Conservation (phyloP, 2,888 invertebrate species). For the Acronicta alni region DNA sequence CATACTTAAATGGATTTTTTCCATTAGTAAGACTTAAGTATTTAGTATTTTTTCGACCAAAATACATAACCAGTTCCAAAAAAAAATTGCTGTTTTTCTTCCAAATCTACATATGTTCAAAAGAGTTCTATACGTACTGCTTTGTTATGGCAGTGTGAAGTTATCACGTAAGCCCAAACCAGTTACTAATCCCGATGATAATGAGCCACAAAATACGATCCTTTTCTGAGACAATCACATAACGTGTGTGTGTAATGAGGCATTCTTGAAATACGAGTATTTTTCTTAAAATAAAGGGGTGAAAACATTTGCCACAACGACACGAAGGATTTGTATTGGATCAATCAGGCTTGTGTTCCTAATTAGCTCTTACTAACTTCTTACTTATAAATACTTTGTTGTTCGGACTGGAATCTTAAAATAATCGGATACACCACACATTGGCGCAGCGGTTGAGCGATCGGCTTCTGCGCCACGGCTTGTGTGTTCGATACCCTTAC, state of each 20-base stretch:
- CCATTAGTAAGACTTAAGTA: too few species aligned
- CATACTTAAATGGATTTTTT: too few species aligned
- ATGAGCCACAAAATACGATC: neutral
- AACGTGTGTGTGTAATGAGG: constrained; percentile 18
- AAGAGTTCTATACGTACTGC: too few species aligned
- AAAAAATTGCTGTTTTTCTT: too few species aligned
- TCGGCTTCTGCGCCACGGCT: too few species aligned
- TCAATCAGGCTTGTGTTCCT: constrained; percentile 35
- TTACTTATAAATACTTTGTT: constrained; percentile 7
- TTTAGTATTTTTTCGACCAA: too few species aligned
- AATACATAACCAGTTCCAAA: too few species aligned
- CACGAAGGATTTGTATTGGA: constrained; percentile 28
- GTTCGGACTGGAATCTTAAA: neutral
- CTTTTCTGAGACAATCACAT: neutral
- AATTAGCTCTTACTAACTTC: constrained; percentile 16
- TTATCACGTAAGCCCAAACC: neutral
- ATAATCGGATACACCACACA: too few species aligned
- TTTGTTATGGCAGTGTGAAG: too few species aligned
- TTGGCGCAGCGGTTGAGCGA: too few species aligned
- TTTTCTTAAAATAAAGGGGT: constrained; percentile 13
- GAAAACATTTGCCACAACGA: constrained; percentile 22
- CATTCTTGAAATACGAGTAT: constrained; percentile 2
- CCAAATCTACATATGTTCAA: too few species aligned
- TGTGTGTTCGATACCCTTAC: too few species aligned
- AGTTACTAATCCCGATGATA: constrained; percentile 6